These are phyloP conservation scores for Natator depressus DNA, from an alignment of 2,113 vertebrate genomes.

Conservation along the genomic window DNA sequence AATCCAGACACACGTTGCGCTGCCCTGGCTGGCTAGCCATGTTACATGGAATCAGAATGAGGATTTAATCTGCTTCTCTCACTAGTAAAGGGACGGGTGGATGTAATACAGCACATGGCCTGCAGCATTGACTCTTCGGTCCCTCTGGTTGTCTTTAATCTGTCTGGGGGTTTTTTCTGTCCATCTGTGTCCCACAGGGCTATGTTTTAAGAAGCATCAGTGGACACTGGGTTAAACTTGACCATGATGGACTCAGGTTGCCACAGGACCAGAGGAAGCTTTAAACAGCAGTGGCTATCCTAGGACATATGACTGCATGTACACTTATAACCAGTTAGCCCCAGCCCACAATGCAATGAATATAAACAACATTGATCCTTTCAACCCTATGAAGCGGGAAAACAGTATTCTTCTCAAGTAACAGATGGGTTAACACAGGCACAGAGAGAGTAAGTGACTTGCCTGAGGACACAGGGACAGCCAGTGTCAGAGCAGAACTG, in stretches of 20 bases:
- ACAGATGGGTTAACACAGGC: not conserved
- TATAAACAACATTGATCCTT: not conserved
- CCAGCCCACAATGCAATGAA: not conserved
- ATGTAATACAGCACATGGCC: accelerated
- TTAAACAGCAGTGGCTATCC: not conserved
- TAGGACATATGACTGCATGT: not conserved
- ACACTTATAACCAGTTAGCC: no score
- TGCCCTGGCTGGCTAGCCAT: not conserved
- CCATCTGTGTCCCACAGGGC: not conserved
- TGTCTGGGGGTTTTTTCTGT: not conserved
- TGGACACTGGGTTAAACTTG: not conserved
- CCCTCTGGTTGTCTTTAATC: accelerated
- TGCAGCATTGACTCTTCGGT: not conserved
- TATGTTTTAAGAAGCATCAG: not conserved
- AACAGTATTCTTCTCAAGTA: not conserved
- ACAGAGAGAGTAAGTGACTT: not conserved
- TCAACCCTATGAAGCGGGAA: not conserved
- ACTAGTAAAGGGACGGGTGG: not conserved
- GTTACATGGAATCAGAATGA: not conserved
- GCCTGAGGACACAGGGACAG: not conserved
- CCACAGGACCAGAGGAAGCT: not conserved
- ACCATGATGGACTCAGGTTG: not conserved
- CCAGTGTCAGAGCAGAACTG: not conserved
- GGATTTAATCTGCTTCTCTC: accelerated
- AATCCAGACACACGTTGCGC: not conserved